Conservation (phyloP, 2,113 vertebrate genomes). For the Ciconia maguari region DNA sequence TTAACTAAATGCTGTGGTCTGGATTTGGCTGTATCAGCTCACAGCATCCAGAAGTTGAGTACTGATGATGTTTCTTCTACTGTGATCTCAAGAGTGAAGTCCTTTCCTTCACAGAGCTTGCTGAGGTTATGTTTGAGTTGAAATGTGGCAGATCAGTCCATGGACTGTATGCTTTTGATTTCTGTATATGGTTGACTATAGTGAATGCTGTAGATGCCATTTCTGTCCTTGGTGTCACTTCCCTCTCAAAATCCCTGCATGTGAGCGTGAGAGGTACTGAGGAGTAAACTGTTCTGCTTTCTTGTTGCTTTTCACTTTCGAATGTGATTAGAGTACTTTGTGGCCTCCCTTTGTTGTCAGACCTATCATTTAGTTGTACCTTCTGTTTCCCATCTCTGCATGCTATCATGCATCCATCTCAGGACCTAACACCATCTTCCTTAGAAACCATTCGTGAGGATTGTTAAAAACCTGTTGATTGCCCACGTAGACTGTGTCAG, state of each 20-base stretch:
- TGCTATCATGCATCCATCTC: neutral
- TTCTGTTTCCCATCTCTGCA: neutral
- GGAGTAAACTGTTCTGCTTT: neutral
- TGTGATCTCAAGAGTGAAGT: neutral
- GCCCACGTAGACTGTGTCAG: neutral
- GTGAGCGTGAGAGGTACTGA: neutral
- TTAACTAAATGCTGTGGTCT: neutral
- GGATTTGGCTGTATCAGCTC: neutral
- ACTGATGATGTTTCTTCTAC: neutral
- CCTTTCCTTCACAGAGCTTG: neutral
- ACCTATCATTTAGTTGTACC: neutral
- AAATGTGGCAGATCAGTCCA: neutral
- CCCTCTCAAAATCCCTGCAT: neutral
- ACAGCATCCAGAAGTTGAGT: neutral
- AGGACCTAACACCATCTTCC: neutral
- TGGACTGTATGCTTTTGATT: neutral
- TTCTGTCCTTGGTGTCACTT: neutral
- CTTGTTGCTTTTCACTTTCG: neutral
- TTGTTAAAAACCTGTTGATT: neutral
- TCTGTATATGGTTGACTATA: neutral
- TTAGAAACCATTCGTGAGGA: neutral
- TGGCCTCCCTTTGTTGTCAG: neutral
- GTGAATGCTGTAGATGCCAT: neutral
- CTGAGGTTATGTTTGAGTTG: neutral
- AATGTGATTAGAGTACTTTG: neutral